Conservation (phyloP, 2,797 vertebrate species). For the Hyperoplus immaculatus region DNA sequence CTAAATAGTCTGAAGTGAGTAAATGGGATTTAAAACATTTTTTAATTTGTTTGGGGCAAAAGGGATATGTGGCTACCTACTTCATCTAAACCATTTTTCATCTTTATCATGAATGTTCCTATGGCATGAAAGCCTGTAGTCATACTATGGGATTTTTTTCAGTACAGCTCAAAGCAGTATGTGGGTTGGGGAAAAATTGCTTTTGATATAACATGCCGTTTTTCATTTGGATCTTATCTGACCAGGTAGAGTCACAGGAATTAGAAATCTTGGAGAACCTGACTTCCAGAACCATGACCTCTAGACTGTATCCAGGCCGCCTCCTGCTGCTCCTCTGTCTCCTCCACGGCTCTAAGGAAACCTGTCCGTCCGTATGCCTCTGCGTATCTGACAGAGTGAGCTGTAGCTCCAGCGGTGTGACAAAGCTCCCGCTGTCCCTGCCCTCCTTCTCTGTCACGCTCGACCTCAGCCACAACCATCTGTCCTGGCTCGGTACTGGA, state of each 20-base stretch:
- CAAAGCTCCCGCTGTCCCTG: constrained; percentile 81
- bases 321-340: constrained; percentile 77
- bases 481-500: constrained; percentile 84
- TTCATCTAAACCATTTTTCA: constrained; percentile 35
- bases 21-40: constrained; percentile 13
- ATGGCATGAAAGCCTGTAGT: constrained; percentile 35
- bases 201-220: constrained; percentile 46
- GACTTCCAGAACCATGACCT: constrained; percentile 72
- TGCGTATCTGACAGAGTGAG: constrained; percentile 92
- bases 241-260: constrained; percentile 42
- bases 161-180: constrained; percentile 27
- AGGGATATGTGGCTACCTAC: not conserved
- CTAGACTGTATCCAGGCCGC: constrained; percentile 38
- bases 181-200: constrained; percentile 19
- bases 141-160: constrained; percentile 15
- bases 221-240: constrained; percentile 56
- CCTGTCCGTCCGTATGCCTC: constrained; percentile 89
- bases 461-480: constrained; percentile 92
- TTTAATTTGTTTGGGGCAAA: not conserved
- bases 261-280: constrained; percentile 40
- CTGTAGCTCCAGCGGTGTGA: constrained; percentile 87
- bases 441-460: constrained; percentile 85
- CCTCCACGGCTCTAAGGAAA: constrained; percentile 33
- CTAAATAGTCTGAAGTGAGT: not conserved
- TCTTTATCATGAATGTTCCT: constrained; percentile 25